A percentile compares a stretch with the other conserved stretches of the same genome.
These are phyloP conservation scores for Acrocephalus scirpaceus DNA, from an alignment of 2,797 vertebrate species.

Conservation along the genomic window DNA sequence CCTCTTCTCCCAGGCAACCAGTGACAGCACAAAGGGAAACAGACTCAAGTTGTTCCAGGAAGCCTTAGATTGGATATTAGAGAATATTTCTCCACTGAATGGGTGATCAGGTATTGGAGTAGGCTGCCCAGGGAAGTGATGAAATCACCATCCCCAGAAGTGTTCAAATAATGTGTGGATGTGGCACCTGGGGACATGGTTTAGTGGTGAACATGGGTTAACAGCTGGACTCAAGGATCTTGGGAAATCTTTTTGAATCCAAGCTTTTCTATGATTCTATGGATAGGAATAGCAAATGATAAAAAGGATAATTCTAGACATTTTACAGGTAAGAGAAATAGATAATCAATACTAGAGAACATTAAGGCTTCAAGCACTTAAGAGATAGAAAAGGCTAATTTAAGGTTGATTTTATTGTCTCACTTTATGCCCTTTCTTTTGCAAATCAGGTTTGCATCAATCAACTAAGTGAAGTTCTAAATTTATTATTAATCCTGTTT, in stretches of 20 bases:
- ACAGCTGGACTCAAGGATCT: fast-evolving
- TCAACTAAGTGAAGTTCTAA: background rate
- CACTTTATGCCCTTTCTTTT: background rate
- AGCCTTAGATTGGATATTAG: background rate
- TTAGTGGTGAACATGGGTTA: background rate
- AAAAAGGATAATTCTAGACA: background rate
- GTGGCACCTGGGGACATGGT: background rate
- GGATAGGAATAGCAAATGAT: background rate
- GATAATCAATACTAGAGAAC: background rate
- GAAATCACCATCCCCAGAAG: background rate
- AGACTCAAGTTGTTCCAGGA: background rate
- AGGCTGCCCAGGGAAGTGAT: background rate
- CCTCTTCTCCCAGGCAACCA: background rate
- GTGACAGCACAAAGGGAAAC: background rate
- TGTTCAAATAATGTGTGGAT: background rate
- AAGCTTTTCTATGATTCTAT: background rate
- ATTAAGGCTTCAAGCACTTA: background rate
- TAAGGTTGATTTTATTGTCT: background rate
- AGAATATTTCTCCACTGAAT: background rate
- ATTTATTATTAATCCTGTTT: background rate
- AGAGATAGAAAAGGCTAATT: background rate
- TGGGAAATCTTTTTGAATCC: background rate
- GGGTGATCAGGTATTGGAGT: background rate
- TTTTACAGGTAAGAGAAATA: background rate
- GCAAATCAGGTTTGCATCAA: background rate